Evolutionary conservation across 1,140 invertebrate species (phyloP), one percentile per base, ranked within the genome.

Genomic region (Eurosta solidaginis): DNA sequence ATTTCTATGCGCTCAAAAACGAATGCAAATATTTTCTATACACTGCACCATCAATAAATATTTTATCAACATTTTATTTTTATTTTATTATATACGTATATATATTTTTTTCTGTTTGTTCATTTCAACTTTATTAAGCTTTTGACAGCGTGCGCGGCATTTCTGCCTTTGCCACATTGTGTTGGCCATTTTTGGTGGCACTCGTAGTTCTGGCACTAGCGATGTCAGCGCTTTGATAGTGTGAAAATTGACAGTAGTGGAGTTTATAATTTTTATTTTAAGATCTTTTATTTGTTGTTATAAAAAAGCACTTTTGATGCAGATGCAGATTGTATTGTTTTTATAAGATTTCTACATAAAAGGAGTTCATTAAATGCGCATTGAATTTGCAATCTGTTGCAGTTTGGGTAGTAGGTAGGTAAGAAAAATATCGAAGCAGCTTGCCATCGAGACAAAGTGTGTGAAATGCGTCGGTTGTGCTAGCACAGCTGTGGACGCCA

Each of bases 201-300:
- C n/a, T n/a, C n/a, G n/a, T n/a, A n/a, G n/a, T n/a, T 29, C 25
- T 44, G 44, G 22, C 22, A 47, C 42, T 47, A 4, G 40, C 44
- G 73, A 74, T 74, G 73, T 42, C 73, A 74, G 25, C 44, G 73
- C 44, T 44, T 47, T 27, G 73, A 74, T 74, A 74, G 73, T 74
- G 73, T 74, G 73, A 74, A 74, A 74, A 74, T 47, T 74, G 40
- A 74, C 73, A 74, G 73, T 74, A 74, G 73, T 47, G 22, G 73
- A 74, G 40, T 74, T 74, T 74, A 44, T 45, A 74, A 74, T 74
- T 74, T 74, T 45, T 40, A 40, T 47, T 74, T 33, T 14, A 7
- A 17, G 22, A 40, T 68, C 36, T 47, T 36, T 40, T 63, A 47
- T 14, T 68, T 40, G 7, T 40, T 68, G 29, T 22, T 22, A 33